Base-by-base conservation (phyloP, 1,140 invertebrate species). In the Magallana angulata region DNA sequence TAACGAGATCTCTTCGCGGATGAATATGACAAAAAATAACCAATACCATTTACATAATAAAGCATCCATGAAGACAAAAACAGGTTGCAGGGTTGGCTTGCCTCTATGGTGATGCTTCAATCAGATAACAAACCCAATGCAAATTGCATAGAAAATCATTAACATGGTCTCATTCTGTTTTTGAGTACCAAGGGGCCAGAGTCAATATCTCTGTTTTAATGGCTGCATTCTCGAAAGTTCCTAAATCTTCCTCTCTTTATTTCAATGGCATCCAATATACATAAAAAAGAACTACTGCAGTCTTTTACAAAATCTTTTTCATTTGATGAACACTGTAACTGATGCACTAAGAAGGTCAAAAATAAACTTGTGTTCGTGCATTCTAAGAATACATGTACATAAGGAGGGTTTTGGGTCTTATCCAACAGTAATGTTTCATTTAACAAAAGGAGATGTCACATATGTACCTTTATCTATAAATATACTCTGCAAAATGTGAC, bases 81-180 rank as follows among this genome's bases (percentile, higher is more conserved):
- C 9, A 64, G 18, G 7, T 14, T 30, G 24, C 24, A 8, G 8
- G 24, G 68, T 30, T 76, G 68, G 68, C 24, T 76, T 76, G 24
- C 24, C 68, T 76, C 68, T 76, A 30, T 76, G 24, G 9, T 12
- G 68, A 76, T 76, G 68, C 24, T 30, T 8, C 68, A 76, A 18
- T 76, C 68, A 5, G 68, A 76, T 76, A 76, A 76, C 68, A 76
- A 12, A 30, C 24, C 24, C 24, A 9, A 30, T 76, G 24, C 68
- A 76, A 76, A 76, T 76, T 76, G 68, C 68, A 76, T 30, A 76
- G 68, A 76, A 76, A 76, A 76, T 76, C 68, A 76, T 76, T 76
- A 76, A 9, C 68, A 76, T 76, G 68, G 68, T 76, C 24, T 76
- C 68, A 76, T 76, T 76, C 36, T 48, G 36, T 76, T 76, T 76